Percentiles rank a stretch among this genome's conserved stretches.
Conservation (phyloP, 1,140 invertebrate species). For the Anagrus nilaparvatae region DNA sequence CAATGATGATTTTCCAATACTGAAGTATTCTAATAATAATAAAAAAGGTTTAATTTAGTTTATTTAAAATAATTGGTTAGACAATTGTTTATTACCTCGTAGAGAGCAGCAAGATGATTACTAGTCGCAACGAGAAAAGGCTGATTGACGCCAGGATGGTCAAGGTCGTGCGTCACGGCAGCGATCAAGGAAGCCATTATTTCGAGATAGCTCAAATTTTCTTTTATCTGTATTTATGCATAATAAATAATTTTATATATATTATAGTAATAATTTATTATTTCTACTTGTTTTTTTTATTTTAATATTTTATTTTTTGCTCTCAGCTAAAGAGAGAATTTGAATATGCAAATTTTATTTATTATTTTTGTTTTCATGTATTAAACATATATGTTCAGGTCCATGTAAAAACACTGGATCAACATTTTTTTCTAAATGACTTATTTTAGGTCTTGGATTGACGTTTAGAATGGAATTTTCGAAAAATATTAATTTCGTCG, state of each 20-base stretch:
- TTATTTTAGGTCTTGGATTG: too few species aligned
- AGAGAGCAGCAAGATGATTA: conserved; percentile 78
- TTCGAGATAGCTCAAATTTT: conserved; percentile 67
- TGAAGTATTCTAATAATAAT: conserved; percentile 61
- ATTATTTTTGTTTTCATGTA: too few species aligned
- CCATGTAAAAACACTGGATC: too few species aligned
- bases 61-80: neutral
- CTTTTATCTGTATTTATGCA: conserved; percentile 47
- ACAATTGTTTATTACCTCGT: conserved; percentile 51
- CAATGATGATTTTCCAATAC: conserved; percentile 93
- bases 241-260: too few species aligned
- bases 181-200: conserved; percentile 83
- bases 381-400: too few species aligned
- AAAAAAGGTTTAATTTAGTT: conserved; percentile 20
- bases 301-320: neutral
- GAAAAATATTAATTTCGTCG: too few species aligned
- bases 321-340: conserved; percentile 3
- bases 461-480: too few species aligned
- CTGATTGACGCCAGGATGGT: conserved; percentile 91
- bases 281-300: neutral
- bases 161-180: conserved; percentile 86
- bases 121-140: conserved; percentile 82
- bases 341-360: too few species aligned
- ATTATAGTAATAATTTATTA: too few species aligned
- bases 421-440: too few species aligned